Evolutionary conservation across 2,888 invertebrate species (phyloP), one percentile per base, ranked within the genome.

Genomic region (Plebejus argus): DNA sequence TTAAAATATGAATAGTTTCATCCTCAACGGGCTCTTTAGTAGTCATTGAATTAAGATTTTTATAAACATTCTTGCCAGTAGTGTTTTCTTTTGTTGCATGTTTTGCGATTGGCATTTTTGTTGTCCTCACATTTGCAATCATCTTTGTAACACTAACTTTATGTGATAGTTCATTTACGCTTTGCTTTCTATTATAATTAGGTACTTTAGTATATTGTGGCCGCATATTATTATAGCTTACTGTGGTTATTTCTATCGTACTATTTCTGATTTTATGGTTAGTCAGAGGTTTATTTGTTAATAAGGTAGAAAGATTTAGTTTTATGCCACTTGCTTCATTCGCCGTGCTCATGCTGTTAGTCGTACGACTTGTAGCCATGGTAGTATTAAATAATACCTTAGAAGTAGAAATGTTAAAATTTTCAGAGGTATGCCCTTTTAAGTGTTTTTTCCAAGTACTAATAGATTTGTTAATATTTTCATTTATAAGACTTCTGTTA

Each of bases 1-100:
- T 94, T 88, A 94, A 94, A 91, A 94, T 93, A 91, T 93, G 91
- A 91, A 93, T 93, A 81, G 89, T 91, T 84, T 94, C 94, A 89
- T 90, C 90, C 82, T 85, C 84, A 79, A 82, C 77, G 1, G 91
- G 88, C 78, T 85, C 87, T 78, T 88, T 88, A 77, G 91, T 91
- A 76, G 90, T 91, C 82, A 88, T 82, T 83, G 83, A 83, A 82
- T 86, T 85, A 85, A 82, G 86, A 85, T 79, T 78, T 80, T 82
- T 83, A 79, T 83, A 82, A 77, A 80, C 20, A 79, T 81, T 83
- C 77, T 78, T 80, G 81, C 82, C 83, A 82, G 81, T 77, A 77
- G 75, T 79, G 74, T 77, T 77, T 76, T 76, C 80, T 75, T 79
- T 80, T 78, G 78, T 77, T 78, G 76, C 81, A 61, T 79, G 79